Evolutionary conservation across 2,888 invertebrate genomes (phyloP).

Genomic region (Cyclophora punctaria): DNA sequence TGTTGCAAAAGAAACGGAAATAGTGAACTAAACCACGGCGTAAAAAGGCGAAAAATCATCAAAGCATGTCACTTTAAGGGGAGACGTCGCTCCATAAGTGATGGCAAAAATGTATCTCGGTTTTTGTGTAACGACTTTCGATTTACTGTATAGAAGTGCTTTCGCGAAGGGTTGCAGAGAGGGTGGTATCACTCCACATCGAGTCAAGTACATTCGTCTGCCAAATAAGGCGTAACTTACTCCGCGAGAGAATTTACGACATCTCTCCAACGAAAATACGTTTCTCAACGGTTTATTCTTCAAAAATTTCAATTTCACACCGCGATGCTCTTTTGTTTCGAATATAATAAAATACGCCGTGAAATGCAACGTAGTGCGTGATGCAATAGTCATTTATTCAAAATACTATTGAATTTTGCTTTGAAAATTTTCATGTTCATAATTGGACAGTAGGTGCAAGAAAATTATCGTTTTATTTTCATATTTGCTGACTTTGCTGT

Average conservation of each 20-base stretch:
- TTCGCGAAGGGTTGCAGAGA: conserved; percentile 55
- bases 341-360: too few species aligned
- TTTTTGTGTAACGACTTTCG: conserved; percentile 68
- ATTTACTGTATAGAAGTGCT: conserved; percentile 62
- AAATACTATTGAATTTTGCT: too few species aligned
- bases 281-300: conserved; percentile 38
- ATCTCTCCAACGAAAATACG: conserved; percentile 44
- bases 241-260: conserved; percentile 45
- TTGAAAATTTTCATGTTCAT: too few species aligned
- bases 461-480: too few species aligned
- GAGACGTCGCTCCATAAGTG: conserved; percentile 42
- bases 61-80: conserved; percentile 44
- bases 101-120: conserved; percentile 57
- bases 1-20: conserved; percentile 11
- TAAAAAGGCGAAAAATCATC: conserved; percentile 47
- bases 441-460: too few species aligned
- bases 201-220: conserved; percentile 55
- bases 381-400: too few species aligned
- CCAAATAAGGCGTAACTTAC: conserved; percentile 67
- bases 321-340: conserved; percentile 30
- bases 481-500: too few species aligned
- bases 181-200: conserved; percentile 56
- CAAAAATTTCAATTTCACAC: conserved; percentile 59
- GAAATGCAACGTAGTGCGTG: too few species aligned
- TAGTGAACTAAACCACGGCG: conserved; percentile 26